These are phyloP conservation scores for Tonatia bakeri DNA, from an alignment of 2,113 vertebrate species.

Conservation along the genomic window DNA sequence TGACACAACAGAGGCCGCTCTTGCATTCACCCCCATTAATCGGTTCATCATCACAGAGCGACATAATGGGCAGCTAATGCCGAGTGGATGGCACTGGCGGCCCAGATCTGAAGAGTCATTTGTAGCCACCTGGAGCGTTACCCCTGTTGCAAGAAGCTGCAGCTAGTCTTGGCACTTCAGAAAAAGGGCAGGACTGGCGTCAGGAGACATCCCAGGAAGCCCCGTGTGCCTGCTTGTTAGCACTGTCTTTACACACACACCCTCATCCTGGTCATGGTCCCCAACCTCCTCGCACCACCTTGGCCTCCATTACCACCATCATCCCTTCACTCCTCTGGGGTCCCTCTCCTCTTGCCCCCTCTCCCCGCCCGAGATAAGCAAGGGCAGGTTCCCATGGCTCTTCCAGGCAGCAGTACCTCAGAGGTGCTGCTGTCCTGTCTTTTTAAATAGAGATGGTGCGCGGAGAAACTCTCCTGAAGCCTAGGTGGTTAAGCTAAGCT, in stretches of 20 bases:
- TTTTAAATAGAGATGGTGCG: background rate
- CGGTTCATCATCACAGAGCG: background rate
- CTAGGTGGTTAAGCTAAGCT: background rate
- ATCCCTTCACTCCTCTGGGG: background rate
- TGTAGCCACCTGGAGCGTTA: background rate
- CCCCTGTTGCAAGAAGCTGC: background rate
- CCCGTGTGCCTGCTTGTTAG: fast-evolving
- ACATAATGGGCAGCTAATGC: background rate
- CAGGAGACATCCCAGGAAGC: background rate
- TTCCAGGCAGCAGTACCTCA: background rate
- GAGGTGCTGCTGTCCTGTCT: background rate
- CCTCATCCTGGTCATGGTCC: background rate
- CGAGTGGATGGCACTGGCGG: fast-evolving
- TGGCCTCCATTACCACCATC: background rate
- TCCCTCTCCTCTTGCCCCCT: background rate
- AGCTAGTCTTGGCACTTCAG: background rate
- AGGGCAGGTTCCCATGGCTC: fast-evolving
- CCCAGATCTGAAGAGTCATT: background rate
- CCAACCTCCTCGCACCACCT: fast-evolving
- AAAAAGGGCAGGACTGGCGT: background rate
- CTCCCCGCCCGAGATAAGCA: background rate
- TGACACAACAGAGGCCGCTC: background rate
- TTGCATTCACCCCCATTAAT: fast-evolving
- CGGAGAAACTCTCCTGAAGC: background rate
- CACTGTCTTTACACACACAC: background rate